Base-by-base conservation (phyloP, 2,113 vertebrate genomes). In the Labrus mixtus region DNA sequence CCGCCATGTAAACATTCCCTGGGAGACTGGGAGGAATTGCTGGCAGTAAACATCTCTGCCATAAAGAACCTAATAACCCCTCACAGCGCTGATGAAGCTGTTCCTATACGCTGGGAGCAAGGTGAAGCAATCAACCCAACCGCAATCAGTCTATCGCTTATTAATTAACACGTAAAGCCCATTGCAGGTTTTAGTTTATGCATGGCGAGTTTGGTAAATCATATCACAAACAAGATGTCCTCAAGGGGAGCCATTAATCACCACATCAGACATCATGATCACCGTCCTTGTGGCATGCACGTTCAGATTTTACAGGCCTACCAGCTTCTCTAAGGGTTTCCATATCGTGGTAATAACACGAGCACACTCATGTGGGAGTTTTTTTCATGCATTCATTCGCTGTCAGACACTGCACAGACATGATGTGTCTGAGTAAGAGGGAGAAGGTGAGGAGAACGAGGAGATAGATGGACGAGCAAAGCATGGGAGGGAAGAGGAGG, bases 241-340 rank as follows among this genome's bases (percentile, higher is more conserved):
- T 87, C 76, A 89, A 89, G 88, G 90, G 88, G 82, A 43, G 29
- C n/a, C 74, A 87, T 91, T 90, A 89, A 91, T 91, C 90, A 84
- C 22, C 1, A 25, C 51, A 89, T 90, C 79, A 82, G 84, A 58
- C 71, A 54, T 79, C 67, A 67, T 78, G 68, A 85, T 63, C 33
- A 41, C 33, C 23, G 79, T 87, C 92, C 90, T 91, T 80, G 82
- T 65, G 71, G 78, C 19, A n/a, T 43, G 55, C 15, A 63, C 43
- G 55, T 16, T 19, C 29, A 43, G 71, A 72, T 53, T 53, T 70
- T 72, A 79, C 16, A 54, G 58, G 58, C 67, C 33, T 15, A 39
- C 29, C 17, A 19, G 43, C 74, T 60, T 11, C 62, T 55, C 51
- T 29, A 22, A 74, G 50, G 60, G 58, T 50, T 76, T 67, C 55